Percentiles rank a stretch among this genome's conserved stretches.
Conservation (phyloP, 2,113 vertebrate genomes). For the Xenopus laevis region DNA sequence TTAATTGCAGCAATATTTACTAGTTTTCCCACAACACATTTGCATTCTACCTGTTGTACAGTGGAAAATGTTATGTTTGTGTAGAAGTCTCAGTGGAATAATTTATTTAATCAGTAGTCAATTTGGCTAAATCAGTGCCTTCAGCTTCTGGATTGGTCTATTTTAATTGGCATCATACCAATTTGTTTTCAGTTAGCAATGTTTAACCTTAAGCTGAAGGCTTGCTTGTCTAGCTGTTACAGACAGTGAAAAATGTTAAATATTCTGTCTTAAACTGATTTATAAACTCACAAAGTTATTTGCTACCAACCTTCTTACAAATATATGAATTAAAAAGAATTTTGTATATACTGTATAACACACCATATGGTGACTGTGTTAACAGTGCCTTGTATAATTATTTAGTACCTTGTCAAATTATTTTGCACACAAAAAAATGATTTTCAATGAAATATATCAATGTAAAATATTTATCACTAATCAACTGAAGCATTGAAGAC, state of each 20-base stretch:
- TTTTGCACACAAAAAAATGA: too few relatives aligned
- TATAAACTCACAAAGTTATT: too few relatives aligned
- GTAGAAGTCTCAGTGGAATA: conserved; percentile 27
- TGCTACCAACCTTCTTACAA: too few relatives aligned
- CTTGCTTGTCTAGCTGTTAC: background rate
- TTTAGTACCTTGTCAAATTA: too few relatives aligned
- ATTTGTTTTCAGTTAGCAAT: conserved; percentile 23
- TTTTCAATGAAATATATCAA: too few relatives aligned
- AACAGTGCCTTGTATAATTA: too few relatives aligned
- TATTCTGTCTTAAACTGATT: too few relatives aligned
- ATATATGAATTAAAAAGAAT: too few relatives aligned
- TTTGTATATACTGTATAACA: too few relatives aligned
- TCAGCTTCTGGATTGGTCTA: conserved; percentile 22
- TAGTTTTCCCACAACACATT: conserved; percentile 1
- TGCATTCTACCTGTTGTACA: conserved; percentile 27
- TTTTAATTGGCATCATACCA: conserved; percentile 22
- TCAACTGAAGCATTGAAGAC: too few relatives aligned
- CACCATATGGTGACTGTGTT: too few relatives aligned
- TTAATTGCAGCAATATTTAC: background rate
- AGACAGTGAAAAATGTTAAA: background rate
- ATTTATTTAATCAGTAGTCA: conserved; percentile 42
- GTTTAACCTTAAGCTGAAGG: conserved; percentile 5
- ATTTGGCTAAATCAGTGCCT: conserved; percentile 38
- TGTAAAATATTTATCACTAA: too few relatives aligned
- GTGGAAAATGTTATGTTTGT: conserved; percentile 25